Evolutionary conservation across 2,113 vertebrate species (phyloP).

Genomic region (Sterrhoptilus dennistouni): DNA sequence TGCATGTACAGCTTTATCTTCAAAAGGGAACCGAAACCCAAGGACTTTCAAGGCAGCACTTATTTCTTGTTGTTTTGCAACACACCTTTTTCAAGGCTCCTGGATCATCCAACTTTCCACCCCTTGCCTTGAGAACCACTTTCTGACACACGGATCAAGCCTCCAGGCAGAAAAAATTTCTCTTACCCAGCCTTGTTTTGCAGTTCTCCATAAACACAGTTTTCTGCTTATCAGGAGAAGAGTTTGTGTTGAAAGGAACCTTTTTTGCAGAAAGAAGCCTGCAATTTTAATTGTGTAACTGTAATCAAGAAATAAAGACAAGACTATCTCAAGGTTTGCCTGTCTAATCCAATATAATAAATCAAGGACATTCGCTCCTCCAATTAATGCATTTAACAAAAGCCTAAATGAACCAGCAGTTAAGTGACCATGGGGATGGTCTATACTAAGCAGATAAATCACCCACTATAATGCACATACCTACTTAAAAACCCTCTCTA

Average conservation of each 20-base stretch:
- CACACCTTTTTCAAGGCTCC: background rate
- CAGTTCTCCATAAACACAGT: background rate
- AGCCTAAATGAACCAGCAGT: constrained; percentile 19
- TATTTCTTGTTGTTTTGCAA: constrained; percentile 23
- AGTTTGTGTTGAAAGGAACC: background rate
- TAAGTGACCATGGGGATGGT: background rate
- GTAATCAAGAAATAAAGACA: constrained; percentile 36
- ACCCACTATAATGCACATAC: background rate
- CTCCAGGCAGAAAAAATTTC: background rate
- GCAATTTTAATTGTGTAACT: background rate
- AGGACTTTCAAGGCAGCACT: constrained; percentile 42
- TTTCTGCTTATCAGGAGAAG: background rate
- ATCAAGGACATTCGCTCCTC: background rate
- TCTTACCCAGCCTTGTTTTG: background rate
- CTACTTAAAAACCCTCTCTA: background rate
- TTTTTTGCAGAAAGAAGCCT: background rate
- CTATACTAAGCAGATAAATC: constrained; percentile 18
- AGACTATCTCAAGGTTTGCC: background rate
- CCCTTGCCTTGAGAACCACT: background rate
- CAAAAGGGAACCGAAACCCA: constrained; percentile 59
- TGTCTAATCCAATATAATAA: background rate
- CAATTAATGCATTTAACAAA: constrained; percentile 28
- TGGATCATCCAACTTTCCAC: background rate
- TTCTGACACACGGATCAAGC: background rate
- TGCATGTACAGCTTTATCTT: constrained; percentile 9